Conservation (phyloP, 2,113 vertebrate species). For the Apeltes quadracus region DNA sequence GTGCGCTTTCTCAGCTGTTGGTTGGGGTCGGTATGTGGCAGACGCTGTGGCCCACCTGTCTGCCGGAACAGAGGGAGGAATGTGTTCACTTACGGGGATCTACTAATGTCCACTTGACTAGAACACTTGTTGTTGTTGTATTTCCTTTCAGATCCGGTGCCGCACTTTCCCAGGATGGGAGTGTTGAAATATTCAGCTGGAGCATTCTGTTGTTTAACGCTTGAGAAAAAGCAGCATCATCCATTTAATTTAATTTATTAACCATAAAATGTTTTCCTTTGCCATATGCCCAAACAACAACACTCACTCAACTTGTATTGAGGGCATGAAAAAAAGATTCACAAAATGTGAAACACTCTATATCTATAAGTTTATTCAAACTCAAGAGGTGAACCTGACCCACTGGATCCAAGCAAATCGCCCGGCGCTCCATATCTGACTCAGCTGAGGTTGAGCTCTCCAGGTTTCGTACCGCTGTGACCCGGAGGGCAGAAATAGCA, state of each 20-base stretch:
- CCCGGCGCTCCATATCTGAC: not conserved
- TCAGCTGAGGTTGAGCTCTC: conserved; percentile 24
- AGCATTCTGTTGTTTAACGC: not conserved
- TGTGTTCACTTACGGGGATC: not conserved
- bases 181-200: not conserved
- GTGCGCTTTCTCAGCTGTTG: conserved; percentile 63
- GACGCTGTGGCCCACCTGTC: conserved; percentile 36
- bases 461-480: conserved; percentile 58
- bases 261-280: not conserved
- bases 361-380: not conserved
- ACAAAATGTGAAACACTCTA: not conserved
- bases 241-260: not conserved
- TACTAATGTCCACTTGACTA: not conserved
- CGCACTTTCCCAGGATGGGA: not conserved
- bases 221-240: not conserved
- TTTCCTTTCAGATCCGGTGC: not conserved
- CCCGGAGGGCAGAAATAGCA: conserved; percentile 73
- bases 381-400: not conserved
- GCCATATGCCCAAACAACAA: not conserved
- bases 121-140: not conserved
- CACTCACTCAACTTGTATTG: not conserved
- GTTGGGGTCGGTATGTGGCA: conserved; percentile 28
- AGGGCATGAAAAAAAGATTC: not conserved
- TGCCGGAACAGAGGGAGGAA: conserved; percentile 17
- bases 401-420: not conserved